Conservation (phyloP, 2,113 vertebrate genomes). For the Hippocampus abdominalis region DNA sequence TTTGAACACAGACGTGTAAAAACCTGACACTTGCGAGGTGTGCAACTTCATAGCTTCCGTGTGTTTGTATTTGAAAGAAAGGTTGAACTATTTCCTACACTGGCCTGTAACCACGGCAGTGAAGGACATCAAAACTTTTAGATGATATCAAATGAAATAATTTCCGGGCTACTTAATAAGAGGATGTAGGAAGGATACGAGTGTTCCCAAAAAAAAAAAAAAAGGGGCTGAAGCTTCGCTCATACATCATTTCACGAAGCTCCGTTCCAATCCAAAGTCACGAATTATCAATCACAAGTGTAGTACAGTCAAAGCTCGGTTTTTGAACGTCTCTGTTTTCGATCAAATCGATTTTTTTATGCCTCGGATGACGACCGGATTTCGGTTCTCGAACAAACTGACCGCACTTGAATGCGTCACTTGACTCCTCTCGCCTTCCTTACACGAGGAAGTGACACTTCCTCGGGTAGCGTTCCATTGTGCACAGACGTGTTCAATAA, state of each 20-base stretch:
- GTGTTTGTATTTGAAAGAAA: background rate
- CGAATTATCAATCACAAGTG: too few relatives aligned
- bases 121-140: background rate
- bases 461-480: too few relatives aligned
- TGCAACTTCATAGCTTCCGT: background rate
- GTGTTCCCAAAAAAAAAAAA: background rate
- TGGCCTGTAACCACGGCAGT: background rate
- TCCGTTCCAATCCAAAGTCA: background rate
- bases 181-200: background rate
- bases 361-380: too few relatives aligned
- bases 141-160: background rate
- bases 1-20: conserved; percentile 31
- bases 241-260: too few relatives aligned
- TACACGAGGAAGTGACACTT: too few relatives aligned
- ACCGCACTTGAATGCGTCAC: too few relatives aligned
- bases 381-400: too few relatives aligned
- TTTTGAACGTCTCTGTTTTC: too few relatives aligned
- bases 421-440: too few relatives aligned
- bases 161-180: background rate
- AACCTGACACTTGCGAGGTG: conserved; percentile 1
- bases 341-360: too few relatives aligned
- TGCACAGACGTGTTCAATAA: too few relatives aligned
- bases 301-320: too few relatives aligned
- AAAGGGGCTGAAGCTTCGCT: background rate
- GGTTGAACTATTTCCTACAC: background rate